Conservation (phyloP, 35 echinoderm and acorn worm species). For the Nesometra sesokonis region DNA sequence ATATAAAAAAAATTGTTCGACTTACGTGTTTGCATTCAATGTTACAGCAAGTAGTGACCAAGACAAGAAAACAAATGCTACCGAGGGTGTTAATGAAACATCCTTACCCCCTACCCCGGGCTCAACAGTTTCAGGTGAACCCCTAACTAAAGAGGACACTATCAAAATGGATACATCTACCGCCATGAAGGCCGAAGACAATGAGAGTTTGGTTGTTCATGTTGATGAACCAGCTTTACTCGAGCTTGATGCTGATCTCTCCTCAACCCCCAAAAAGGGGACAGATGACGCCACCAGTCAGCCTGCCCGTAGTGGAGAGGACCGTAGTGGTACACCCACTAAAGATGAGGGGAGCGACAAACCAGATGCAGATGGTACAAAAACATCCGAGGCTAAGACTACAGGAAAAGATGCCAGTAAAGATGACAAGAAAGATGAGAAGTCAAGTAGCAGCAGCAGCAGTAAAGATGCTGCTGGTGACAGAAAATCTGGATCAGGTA, state of each 20-base stretch:
- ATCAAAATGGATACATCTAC: conserved; percentile 1
- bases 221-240: conserved; percentile 68
- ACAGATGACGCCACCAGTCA: background rate
- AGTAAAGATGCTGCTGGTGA: background rate
- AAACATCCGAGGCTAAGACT: background rate
- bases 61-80: background rate
- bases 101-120: background rate
- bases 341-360: background rate
- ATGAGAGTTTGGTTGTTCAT: conserved; percentile 74
- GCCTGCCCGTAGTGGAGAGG: background rate
- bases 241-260: conserved; percentile 80
- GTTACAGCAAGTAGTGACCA: background rate
- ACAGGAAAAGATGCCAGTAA: background rate
- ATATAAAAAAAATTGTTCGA: background rate
- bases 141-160: conserved; percentile 4
- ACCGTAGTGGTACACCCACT: background rate
- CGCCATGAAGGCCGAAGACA: conserved; percentile 35
- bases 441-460: background rate
- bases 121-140: background rate
- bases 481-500: background rate
- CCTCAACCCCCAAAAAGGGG: conserved; percentile 2
- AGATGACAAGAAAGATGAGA: conserved; percentile 8
- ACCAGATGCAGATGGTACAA: background rate
- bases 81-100: background rate
- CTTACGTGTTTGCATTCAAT: background rate